phyloP scores from a whole-genome alignment of 2,113 vertebrate species.

The Edolisoma coerulescens region DNA sequence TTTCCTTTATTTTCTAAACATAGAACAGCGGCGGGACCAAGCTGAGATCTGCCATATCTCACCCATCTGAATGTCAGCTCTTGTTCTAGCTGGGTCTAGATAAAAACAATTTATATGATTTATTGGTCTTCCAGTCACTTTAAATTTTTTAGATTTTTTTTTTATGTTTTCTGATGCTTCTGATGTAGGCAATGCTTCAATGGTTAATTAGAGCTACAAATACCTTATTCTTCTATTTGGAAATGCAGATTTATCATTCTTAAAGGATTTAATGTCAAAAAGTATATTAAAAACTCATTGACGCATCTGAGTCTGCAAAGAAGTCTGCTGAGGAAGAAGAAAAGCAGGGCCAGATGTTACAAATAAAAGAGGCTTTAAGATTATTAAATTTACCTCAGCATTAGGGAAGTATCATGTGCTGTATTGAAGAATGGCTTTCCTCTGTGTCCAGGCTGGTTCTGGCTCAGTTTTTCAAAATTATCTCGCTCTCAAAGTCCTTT shows the following conservation, averaged over 20 bases:
- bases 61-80: neutral
- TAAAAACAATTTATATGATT: too few relatives aligned
- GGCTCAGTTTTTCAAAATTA: neutral
- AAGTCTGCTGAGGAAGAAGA: neutral
- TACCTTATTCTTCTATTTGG: neutral
- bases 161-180: neutral
- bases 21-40: neutral
- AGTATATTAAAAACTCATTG: neutral
- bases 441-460: neutral
- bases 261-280: neutral
- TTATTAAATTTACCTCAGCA: neutral
- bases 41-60: neutral
- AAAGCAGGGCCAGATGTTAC: neutral
- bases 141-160: neutral
- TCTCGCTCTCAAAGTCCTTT: neutral
- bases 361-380: neutral
- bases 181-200: neutral
- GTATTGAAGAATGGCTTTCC: neutral
- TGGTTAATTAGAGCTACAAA: neutral
- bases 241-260: neutral
- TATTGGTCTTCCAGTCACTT: neutral
- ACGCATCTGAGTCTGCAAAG: neutral
- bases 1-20: slow-evolving; percentile 13
- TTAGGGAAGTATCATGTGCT: neutral
- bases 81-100: neutral